phyloP scores from a whole-genome alignment of 2,113 vertebrate genomes.

The Phyllopteryx taeniolatus region DNA sequence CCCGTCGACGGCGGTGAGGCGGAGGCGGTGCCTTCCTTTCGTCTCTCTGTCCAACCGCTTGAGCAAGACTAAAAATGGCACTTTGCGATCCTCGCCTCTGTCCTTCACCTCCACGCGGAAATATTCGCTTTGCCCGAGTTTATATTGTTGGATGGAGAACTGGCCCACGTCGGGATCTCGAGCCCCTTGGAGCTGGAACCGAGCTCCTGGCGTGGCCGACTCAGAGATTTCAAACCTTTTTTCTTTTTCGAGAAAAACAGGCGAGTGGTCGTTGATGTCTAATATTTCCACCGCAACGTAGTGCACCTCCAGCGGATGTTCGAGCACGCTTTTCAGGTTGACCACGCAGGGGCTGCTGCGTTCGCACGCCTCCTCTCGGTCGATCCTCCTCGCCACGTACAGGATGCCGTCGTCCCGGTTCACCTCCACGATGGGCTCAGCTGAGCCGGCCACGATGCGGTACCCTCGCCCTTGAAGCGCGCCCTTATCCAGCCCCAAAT shows the following conservation, averaged over 20 bases:
- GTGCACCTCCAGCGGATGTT: conserved; percentile 77
- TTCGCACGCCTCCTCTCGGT: conserved; percentile 62
- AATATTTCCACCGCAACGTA: conserved; percentile 74
- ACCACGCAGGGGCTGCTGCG: conserved; percentile 60
- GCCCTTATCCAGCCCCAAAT: conserved; percentile 60
- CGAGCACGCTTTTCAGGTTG: conserved; percentile 62
- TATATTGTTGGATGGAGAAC: conserved; percentile 72
- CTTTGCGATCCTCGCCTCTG: conserved; percentile 51
- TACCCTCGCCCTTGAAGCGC: conserved; percentile 48
- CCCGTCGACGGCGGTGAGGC: conserved; percentile 64
- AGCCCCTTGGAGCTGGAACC: conserved; percentile 68
- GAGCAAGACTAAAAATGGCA: conserved; percentile 60
- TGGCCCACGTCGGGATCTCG: conserved; percentile 70
- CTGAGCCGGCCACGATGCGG: conserved; percentile 57
- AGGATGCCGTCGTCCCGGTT: conserved; percentile 61
- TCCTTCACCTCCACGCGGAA: conserved; percentile 64
- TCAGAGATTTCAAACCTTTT: conserved; percentile 66
- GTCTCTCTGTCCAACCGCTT: conserved; percentile 65
- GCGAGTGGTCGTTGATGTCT: conserved; percentile 81
- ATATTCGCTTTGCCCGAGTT: conserved; percentile 58
- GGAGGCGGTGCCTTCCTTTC: conserved; percentile 34
- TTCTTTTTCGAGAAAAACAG: conserved; percentile 54
- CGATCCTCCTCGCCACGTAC: conserved; percentile 56
- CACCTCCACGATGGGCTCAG: conserved; percentile 49
- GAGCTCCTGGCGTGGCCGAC: conserved; percentile 52